Percentiles rank a stretch among this genome's conserved stretches.
These are phyloP conservation scores for Chamaetylas fuelleborni DNA, from an alignment of 2,113 vertebrate genomes.

Conservation along the genomic window DNA sequence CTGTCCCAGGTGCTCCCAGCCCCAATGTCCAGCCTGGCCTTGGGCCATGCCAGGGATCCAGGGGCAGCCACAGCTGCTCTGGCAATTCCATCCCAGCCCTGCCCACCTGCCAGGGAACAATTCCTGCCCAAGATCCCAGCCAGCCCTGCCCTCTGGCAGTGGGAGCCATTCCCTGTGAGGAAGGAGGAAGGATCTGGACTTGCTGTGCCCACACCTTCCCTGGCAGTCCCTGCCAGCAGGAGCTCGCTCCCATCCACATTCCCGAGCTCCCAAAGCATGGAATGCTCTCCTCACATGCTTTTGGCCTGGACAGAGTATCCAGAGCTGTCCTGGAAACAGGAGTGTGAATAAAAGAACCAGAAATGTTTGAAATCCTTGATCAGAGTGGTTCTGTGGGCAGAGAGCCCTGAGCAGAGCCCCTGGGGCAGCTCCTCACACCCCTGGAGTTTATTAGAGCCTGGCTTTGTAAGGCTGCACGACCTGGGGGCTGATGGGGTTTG, in stretches of 20 bases:
- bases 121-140: background rate
- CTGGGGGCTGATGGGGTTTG: background rate
- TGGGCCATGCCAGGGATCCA: background rate
- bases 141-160: background rate
- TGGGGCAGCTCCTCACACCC: background rate
- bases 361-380: background rate
- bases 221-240: background rate
- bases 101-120: background rate
- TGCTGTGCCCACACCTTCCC: background rate
- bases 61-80: background rate
- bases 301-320: background rate
- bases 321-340: background rate
- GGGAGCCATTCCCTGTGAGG: background rate
- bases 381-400: background rate
- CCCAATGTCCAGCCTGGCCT: background rate
- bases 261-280: background rate
- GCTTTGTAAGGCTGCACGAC: rapidly evolving
- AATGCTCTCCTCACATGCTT: background rate
- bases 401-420: background rate
- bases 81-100: background rate
- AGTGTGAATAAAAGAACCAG: background rate
- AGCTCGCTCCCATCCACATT: background rate
- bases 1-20: no score
- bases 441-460: background rate
- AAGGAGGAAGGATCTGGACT: background rate